Conservation (phyloP, 2,888 invertebrate genomes). For the Nomada fabriciana region DNA sequence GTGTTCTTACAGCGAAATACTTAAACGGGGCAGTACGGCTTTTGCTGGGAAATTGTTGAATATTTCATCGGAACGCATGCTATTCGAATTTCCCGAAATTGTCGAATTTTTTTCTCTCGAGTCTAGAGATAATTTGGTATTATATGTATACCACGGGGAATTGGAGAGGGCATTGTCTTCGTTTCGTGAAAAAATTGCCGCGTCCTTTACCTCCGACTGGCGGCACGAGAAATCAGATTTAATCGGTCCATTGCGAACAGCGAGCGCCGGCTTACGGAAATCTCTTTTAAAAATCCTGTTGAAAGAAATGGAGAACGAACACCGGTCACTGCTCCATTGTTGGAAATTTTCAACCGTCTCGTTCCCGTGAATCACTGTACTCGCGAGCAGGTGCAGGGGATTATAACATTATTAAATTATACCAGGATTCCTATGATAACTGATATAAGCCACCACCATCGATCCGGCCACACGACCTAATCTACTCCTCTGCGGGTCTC, state of each 20-base stretch:
- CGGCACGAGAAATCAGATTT: slow-evolving; percentile 20
- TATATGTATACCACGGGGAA: background rate
- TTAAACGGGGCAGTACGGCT: background rate
- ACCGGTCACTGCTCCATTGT: background rate
- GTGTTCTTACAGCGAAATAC: too few species aligned
- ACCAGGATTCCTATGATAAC: slow-evolving; percentile 33
- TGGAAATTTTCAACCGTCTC: background rate
- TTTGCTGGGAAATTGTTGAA: background rate
- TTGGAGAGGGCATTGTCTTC: background rate
- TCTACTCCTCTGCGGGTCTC: slow-evolving; percentile 63
- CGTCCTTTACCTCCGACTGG: background rate
- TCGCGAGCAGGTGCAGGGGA: background rate
- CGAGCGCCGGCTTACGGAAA: background rate
- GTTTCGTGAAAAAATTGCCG: background rate
- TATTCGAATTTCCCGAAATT: background rate
- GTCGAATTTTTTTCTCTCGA: background rate
- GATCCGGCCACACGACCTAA: slow-evolving; percentile 53
- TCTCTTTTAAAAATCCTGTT: background rate
- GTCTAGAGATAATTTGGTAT: background rate
- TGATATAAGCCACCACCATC: slow-evolving; percentile 47
- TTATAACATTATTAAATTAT: slow-evolving; percentile 41
- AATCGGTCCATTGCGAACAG: background rate
- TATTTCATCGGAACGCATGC: background rate
- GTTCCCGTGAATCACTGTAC: background rate
- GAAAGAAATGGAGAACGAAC: background rate